Conservation (phyloP, 2,113 vertebrate species). For the Cyanoramphus novaezelandiae region DNA sequence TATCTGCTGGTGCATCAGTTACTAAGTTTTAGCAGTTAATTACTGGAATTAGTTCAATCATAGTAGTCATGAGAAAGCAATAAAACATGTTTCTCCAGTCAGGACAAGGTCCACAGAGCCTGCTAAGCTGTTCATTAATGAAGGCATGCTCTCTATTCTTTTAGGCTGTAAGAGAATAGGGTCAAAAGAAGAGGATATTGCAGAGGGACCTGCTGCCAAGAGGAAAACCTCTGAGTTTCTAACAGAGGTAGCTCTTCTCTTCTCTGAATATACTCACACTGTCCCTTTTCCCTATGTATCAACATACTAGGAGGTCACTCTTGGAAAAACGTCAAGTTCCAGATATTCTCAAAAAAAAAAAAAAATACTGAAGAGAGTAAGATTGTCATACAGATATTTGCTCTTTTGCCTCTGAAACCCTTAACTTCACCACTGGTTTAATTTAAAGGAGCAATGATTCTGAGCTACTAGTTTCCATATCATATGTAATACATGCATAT, state of each 20-base stretch:
- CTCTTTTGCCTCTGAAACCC: background rate
- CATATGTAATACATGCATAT: background rate
- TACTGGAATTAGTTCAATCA: background rate
- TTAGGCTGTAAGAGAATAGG: background rate
- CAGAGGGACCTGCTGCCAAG: background rate
- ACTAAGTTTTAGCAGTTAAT: background rate
- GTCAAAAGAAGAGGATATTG: background rate
- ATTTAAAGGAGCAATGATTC: background rate
- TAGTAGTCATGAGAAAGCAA: background rate
- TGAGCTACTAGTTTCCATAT: background rate
- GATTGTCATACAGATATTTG: background rate
- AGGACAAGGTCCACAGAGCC: background rate
- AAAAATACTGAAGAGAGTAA: background rate
- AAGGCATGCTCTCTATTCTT: accelerated
- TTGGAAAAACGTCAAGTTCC: background rate
- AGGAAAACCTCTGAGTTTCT: background rate
- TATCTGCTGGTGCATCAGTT: background rate
- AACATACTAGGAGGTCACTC: background rate
- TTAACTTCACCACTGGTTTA: background rate
- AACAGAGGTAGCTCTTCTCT: background rate
- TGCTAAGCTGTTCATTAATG: background rate
- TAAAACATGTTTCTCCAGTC: background rate
- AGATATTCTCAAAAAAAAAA: background rate
- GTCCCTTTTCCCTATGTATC: background rate
- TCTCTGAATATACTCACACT: background rate